phyloP scores from a whole-genome alignment of 2,888 invertebrate species.

The Callinectes sapidus region DNA sequence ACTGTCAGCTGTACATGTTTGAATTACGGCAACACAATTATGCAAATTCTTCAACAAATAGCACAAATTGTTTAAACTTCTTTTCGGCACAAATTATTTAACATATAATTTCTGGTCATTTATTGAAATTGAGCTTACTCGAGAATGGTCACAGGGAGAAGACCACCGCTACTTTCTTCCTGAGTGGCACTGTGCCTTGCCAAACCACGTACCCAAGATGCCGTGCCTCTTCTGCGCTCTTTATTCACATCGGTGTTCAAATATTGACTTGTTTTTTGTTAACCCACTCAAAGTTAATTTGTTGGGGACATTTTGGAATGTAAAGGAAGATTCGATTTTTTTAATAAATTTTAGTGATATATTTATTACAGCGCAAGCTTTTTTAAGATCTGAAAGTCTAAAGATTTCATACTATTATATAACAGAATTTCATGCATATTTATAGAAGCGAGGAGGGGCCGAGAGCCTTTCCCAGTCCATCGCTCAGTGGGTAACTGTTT shows the following conservation, averaged over 20 bases:
- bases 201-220: background rate
- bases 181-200: background rate
- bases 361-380: background rate
- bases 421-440: background rate
- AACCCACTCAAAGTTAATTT: background rate
- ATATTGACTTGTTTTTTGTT: background rate
- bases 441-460: background rate
- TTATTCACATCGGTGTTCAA: background rate
- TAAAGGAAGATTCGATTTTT: background rate
- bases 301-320: background rate
- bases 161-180: background rate
- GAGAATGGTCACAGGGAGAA: too few species aligned
- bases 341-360: background rate
- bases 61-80: background rate
- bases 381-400: background rate
- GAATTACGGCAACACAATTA: background rate
- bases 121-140: too few species aligned
- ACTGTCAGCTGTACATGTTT: background rate
- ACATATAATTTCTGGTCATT: too few species aligned
- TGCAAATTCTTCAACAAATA: too few species aligned
- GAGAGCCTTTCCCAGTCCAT: background rate
- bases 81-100: too few species aligned
- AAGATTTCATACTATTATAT: background rate
- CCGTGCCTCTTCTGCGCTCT: background rate
- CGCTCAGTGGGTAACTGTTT: conserved; percentile 8